Conservation (phyloP, 2,888 invertebrate genomes). For the Caenorhabditis becei region DNA sequence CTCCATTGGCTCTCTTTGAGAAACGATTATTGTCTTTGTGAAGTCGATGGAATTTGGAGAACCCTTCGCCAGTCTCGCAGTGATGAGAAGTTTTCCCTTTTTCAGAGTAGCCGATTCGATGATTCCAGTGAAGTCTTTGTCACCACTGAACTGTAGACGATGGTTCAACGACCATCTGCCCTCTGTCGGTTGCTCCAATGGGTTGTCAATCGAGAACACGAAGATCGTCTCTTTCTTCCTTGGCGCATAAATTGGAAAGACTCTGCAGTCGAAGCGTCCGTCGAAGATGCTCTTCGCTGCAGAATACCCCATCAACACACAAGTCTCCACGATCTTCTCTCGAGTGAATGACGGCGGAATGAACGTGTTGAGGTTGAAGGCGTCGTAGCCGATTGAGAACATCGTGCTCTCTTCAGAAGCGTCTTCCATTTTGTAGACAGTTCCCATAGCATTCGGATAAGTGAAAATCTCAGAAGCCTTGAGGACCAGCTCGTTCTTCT, state of each 20-base stretch:
- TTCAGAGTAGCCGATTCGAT: neutral
- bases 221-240: too few relatives aligned
- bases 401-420: neutral
- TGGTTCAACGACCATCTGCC: constrained; percentile 5
- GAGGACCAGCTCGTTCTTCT: neutral
- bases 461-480: neutral
- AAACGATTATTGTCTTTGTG: constrained; percentile 11
- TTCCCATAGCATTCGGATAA: constrained; percentile 9
- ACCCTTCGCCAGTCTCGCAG: constrained; percentile 1
- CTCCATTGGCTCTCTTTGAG: constrained; percentile 5
- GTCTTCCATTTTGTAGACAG: neutral
- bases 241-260: neutral
- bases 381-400: constrained; percentile 1
- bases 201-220: constrained; percentile 13
- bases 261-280: constrained; percentile 10
- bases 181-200: constrained; percentile 11
- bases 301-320: constrained; percentile 21
- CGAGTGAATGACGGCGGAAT: too few relatives aligned
- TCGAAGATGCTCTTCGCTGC: constrained; percentile 9
- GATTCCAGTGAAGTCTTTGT: neutral
- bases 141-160: constrained; percentile 7
- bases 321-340: constrained; percentile 7
- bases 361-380: neutral
- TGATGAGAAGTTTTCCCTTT: neutral
- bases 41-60: neutral